Conservation (phyloP, 2,113 vertebrate species). For the Cettia cetti region DNA sequence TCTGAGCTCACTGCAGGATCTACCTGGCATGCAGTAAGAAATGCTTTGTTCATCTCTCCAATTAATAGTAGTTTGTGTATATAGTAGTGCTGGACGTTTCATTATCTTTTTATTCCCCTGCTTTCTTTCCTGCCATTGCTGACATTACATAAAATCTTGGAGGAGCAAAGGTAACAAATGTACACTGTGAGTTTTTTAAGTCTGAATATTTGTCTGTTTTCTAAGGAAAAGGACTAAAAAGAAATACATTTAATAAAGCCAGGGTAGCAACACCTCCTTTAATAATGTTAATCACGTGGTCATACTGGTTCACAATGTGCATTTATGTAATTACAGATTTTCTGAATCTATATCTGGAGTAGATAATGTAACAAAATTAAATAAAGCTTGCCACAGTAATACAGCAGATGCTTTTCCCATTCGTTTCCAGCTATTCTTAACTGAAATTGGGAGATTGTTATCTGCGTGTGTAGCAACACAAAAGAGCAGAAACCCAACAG, state of each 20-base stretch:
- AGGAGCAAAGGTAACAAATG: not conserved
- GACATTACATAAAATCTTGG: not conserved
- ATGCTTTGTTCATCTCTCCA: not conserved
- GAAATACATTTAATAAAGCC: not conserved
- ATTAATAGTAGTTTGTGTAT: not conserved
- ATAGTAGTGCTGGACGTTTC: not conserved
- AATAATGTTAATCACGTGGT: not conserved
- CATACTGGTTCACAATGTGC: not conserved
- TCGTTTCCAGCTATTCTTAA: not conserved
- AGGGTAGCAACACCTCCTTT: not conserved
- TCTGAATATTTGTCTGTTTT: not conserved
- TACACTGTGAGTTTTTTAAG: not conserved
- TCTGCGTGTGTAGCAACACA: not conserved
- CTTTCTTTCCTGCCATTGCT: not conserved
- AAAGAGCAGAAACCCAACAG: not conserved
- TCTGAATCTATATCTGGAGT: not conserved
- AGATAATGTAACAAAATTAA: not conserved
- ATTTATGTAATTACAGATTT: not conserved
- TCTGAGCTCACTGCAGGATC: constrained; percentile 96
- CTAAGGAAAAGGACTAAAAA: not conserved
- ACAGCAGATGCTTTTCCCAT: not conserved
- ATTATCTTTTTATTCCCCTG: not conserved
- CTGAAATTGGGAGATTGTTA: not conserved
- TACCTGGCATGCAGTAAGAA: constrained; percentile 96
- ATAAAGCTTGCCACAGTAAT: not conserved